Percentiles rank a stretch among this genome's conserved stretches.
Conservation (phyloP, 2,113 vertebrate genomes). For the Carlito syrichta region DNA sequence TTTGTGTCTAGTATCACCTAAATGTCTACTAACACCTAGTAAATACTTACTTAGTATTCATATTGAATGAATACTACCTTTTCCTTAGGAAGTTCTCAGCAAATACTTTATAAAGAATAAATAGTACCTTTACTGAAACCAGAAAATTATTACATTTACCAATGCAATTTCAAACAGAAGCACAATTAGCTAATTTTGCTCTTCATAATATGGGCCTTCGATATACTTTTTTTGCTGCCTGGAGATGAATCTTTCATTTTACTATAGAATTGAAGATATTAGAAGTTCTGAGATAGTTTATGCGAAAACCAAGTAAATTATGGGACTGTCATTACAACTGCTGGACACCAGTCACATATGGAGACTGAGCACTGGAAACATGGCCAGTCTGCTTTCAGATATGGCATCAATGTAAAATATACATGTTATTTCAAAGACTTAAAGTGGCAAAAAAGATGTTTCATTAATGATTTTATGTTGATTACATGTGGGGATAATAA, state of each 20-base stretch:
- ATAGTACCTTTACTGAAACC: not conserved
- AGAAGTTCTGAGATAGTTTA: not conserved
- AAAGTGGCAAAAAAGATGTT: not conserved
- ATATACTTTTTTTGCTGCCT: not conserved
- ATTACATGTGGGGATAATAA: not conserved
- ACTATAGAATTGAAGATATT: not conserved
- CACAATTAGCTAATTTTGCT: not conserved
- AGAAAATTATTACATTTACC: not conserved
- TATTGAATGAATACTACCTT: not conserved
- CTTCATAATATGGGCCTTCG: not conserved
- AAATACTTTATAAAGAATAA: not conserved
- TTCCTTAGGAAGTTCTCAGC: not conserved
- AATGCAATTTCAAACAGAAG: not conserved
- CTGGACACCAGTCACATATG: rapidly evolving
- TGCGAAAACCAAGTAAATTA: not conserved
- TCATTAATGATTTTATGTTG: not conserved
- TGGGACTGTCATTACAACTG: rapidly evolving
- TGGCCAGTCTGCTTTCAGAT: rapidly evolving
- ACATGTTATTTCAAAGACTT: not conserved
- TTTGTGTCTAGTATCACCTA: not conserved
- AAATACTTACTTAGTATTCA: not conserved
- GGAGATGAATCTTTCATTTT: not conserved
- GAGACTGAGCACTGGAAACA: not conserved
- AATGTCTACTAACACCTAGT: not conserved
- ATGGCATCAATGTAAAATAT: rapidly evolving